Percentiles rank a stretch among this genome's conserved stretches.
Conservation (phyloP, 1,140 invertebrate genomes). For the Diachasma alloeum region DNA sequence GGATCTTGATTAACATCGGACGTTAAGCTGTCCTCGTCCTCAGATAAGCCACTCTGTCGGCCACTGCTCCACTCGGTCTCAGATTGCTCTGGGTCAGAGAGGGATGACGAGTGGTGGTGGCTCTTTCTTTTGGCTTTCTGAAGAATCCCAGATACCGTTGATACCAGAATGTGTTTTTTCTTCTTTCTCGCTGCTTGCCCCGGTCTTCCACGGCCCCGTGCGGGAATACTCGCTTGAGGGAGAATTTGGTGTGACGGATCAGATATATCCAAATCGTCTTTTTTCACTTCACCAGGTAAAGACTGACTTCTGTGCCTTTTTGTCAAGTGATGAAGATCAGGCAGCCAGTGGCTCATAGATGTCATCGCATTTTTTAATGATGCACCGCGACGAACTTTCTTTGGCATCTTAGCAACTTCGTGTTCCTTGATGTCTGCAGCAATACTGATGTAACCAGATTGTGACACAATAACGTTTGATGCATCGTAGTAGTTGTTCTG, state of each 20-base stretch:
- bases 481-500: constrained; percentile 65
- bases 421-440: constrained; percentile 72
- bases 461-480: constrained; percentile 77
- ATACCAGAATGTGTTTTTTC: constrained; percentile 80
- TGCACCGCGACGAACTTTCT: constrained; percentile 75
- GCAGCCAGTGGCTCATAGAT: constrained; percentile 81
- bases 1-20: constrained; percentile 72
- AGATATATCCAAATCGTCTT: constrained; percentile 67
- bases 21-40: constrained; percentile 77
- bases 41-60: constrained; percentile 72
- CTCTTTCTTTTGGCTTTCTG: constrained; percentile 80
- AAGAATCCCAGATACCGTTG: constrained; percentile 80
- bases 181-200: constrained; percentile 67
- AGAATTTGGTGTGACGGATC: constrained; percentile 51
- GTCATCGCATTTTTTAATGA: constrained; percentile 83
- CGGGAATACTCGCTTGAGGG: constrained; percentile 26
- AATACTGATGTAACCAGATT: constrained; percentile 84
- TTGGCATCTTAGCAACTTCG: constrained; percentile 68
- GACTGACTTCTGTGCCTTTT: constrained; percentile 83
- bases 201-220: constrained; percentile 45
- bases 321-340: constrained; percentile 80
- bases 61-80: constrained; percentile 78
- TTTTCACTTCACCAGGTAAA: constrained; percentile 75
- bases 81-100: constrained; percentile 81
- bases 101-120: constrained; percentile 67